Evolutionary conservation across 2,888 invertebrate species (phyloP).

Genomic region (Bombylius major): DNA sequence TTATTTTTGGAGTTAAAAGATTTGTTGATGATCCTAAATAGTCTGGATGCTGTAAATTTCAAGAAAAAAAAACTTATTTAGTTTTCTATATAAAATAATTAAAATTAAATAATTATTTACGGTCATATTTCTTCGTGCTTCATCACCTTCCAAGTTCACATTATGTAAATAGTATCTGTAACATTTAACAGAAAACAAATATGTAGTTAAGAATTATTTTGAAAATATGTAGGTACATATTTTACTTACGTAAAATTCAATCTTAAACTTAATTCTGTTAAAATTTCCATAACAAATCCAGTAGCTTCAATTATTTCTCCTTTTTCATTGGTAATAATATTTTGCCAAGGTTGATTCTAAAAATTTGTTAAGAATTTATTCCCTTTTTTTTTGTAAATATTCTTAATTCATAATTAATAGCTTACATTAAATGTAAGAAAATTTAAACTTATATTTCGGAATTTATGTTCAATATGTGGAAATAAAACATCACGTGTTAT

Average conservation of each 20-base stretch:
- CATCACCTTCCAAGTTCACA: no score
- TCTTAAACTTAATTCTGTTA: constrained; percentile 58
- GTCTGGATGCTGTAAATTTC: constrained; percentile 10
- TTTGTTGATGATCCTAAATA: constrained; percentile 28
- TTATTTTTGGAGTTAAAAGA: constrained; percentile 24
- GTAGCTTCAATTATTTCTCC: constrained; percentile 45
- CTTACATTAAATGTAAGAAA: constrained; percentile 67
- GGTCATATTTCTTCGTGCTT: no score
- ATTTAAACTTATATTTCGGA: constrained; percentile 58
- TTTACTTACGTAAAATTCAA: constrained; percentile 65
- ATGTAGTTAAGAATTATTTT: no score
- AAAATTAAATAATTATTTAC: no score
- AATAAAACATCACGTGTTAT: constrained; percentile 57
- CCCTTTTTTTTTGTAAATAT: not conserved
- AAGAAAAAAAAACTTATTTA: not conserved
- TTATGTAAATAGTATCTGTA: no score
- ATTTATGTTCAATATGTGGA: constrained; percentile 67
- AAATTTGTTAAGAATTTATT: not conserved
- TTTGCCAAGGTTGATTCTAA: constrained; percentile 85
- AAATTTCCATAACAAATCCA: constrained; percentile 68
- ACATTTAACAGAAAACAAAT: no score
- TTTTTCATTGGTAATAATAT: constrained; percentile 46
- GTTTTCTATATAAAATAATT: no score
- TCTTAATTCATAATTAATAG: not conserved
- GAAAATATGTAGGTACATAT: not conserved